Conservation (phyloP, 2,113 vertebrate species). For the Hydrochoerus hydrochaeris region DNA sequence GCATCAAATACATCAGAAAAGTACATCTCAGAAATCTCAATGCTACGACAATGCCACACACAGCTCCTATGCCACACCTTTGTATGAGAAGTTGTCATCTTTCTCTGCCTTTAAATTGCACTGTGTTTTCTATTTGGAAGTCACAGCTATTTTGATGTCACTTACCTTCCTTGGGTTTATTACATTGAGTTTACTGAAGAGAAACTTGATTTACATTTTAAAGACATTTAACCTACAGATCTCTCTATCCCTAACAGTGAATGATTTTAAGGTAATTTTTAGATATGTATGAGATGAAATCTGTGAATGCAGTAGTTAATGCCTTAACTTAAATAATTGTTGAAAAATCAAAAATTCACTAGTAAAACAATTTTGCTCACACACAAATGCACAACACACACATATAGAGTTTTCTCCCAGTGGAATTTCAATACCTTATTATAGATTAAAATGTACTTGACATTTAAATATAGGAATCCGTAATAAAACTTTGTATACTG, state of each 20-base stretch:
- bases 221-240: slow-evolving; percentile 23
- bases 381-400: background rate
- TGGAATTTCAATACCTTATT: background rate
- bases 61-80: slow-evolving; percentile 36
- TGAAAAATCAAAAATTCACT: slow-evolving; percentile 33
- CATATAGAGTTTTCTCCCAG: background rate
- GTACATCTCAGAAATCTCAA: slow-evolving; percentile 79
- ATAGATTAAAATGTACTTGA: slow-evolving; percentile 14
- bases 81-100: slow-evolving; percentile 16
- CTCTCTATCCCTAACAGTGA: background rate
- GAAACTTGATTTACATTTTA: slow-evolving; percentile 59
- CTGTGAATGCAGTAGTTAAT: background rate
- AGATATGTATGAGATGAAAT: slow-evolving; percentile 9
- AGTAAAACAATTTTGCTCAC: background rate
- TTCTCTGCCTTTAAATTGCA: slow-evolving; percentile 66
- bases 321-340: background rate
- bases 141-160: slow-evolving; percentile 50
- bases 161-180: slow-evolving; percentile 41
- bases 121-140: slow-evolving; percentile 54
- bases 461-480: background rate
- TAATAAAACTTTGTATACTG: slow-evolving; percentile 15
- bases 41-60: slow-evolving; percentile 71
- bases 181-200: background rate
- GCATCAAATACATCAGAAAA: slow-evolving; percentile 84
- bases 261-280: slow-evolving; percentile 33